Conservation (phyloP, 2,113 vertebrate species). For the Burhinus oedicnemus region DNA sequence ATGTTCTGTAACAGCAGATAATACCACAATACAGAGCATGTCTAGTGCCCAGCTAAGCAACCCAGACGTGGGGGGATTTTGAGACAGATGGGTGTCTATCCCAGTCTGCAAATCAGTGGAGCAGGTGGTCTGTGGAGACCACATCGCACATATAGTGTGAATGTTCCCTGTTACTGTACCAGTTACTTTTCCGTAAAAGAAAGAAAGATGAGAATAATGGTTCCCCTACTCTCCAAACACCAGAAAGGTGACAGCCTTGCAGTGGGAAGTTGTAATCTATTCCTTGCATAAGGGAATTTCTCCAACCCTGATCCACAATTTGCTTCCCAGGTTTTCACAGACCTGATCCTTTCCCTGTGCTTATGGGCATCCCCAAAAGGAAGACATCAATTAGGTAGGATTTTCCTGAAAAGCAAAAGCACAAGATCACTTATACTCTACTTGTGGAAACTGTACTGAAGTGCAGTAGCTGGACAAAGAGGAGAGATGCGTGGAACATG, state of each 20-base stretch:
- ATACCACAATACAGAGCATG: not conserved
- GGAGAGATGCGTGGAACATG: accelerated
- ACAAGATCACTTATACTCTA: not conserved
- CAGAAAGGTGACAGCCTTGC: not conserved
- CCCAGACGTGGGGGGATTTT: not conserved
- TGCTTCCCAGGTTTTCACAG: not conserved
- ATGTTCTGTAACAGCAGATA: not conserved
- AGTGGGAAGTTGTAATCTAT: not conserved
- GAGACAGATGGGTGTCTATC: not conserved
- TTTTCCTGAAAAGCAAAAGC: not conserved
- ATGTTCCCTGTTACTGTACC: not conserved
- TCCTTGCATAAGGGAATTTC: not conserved
- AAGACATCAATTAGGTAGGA: not conserved
- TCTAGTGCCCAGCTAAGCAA: not conserved
- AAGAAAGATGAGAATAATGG: not conserved
- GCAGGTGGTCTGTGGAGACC: not conserved
- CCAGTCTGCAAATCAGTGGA: not conserved
- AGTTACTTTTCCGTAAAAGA: not conserved
- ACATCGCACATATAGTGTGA: accelerated
- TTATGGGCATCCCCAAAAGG: not conserved
- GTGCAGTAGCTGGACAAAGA: not conserved
- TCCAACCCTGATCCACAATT: not conserved
- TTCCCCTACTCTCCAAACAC: not conserved
- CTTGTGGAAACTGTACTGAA: not conserved
- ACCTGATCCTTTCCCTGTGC: not conserved